Evolutionary conservation across 2,888 invertebrate genomes (phyloP).

Genomic region (Mimachlamys varia): DNA sequence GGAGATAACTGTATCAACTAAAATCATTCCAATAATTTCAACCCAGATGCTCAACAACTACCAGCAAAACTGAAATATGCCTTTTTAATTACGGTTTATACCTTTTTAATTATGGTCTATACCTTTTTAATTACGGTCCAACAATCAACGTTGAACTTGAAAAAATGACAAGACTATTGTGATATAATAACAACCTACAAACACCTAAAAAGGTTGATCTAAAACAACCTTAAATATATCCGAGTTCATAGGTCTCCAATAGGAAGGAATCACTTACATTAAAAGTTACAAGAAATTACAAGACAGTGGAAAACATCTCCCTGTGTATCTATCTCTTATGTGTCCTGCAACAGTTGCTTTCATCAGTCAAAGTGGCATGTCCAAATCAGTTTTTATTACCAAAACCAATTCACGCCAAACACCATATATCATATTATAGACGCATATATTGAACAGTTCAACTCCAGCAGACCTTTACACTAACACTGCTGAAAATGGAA

Average conservation of each 20-base stretch:
- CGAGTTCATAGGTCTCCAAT: neutral
- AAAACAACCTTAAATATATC: no score
- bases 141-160: no score
- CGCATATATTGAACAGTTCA: neutral
- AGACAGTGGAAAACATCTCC: neutral
- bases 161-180: no score
- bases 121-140: no score
- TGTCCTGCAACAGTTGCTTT: neutral
- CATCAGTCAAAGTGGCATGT: neutral
- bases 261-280: neutral
- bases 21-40: no score
- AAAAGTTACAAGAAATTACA: no score
- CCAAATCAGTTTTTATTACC: neutral
- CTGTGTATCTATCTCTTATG: neutral
- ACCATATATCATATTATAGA: neutral
- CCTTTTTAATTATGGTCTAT: no score
- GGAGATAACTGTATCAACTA: neutral
- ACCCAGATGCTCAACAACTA: no score
- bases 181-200: no score
- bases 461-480: neutral
- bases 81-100: no score
- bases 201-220: no score
- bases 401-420: neutral
- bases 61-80: no score
- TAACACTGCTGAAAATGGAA: neutral